A percentile compares a stretch with the other conserved stretches of the same genome.
Conservation (phyloP, 2,797 vertebrate species). For the Psittacula echo region DNA sequence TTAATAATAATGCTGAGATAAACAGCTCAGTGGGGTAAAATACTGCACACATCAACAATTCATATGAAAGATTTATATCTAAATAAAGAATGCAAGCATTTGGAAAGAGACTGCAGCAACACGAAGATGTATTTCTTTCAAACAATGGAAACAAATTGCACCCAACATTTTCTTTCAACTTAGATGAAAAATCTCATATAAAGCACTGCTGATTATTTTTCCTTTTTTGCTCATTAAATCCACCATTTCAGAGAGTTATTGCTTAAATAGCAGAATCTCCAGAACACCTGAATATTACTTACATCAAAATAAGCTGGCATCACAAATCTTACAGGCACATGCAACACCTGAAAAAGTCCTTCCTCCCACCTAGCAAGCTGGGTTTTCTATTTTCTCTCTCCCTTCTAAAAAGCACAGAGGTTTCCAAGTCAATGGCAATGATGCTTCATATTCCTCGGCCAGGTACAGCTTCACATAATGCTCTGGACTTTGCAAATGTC, state of each 20-base stretch:
- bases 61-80: slow-evolving; percentile 12
- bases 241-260: slow-evolving; percentile 5
- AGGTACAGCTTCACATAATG: not conserved
- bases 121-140: slow-evolving; percentile 46
- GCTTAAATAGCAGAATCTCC: slow-evolving; percentile 19
- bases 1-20: slow-evolving; percentile 35
- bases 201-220: slow-evolving; percentile 36
- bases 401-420: not conserved
- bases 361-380: not conserved
- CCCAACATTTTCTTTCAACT: slow-evolving; percentile 37
- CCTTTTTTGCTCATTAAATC: slow-evolving; percentile 39
- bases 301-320: not conserved
- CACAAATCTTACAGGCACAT: not conserved
- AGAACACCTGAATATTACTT: not conserved
- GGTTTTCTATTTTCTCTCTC: not conserved
- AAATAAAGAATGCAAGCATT: slow-evolving; percentile 35
- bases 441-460: not conserved
- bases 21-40: slow-evolving; percentile 27
- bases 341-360: not conserved
- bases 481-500: not conserved
- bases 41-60: slow-evolving; percentile 24
- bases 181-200: slow-evolving; percentile 13
- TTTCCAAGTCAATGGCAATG: not conserved
- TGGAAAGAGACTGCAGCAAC: slow-evolving; percentile 24
- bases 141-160: slow-evolving; percentile 49